Evolutionary conservation across 1,140 invertebrate species (phyloP).

Genomic region (Drosophila virilis): DNA sequence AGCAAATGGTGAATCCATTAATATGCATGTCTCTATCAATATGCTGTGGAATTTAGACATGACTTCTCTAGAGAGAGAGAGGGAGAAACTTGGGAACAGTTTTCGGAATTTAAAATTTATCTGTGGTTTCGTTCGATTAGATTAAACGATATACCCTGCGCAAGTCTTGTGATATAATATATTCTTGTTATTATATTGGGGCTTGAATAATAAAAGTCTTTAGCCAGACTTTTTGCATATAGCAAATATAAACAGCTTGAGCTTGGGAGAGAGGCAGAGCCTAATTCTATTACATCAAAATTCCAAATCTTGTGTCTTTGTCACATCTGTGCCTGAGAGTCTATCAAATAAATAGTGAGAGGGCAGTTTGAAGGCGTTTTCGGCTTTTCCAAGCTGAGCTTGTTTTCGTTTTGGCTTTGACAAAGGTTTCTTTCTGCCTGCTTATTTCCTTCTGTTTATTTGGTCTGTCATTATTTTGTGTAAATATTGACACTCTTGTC

Average conservation of each 20-base stretch:
- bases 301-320: neutral
- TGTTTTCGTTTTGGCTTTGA: neutral
- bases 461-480: conserved; percentile 76
- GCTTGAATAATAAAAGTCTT: too few species aligned
- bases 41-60: conserved; percentile 29
- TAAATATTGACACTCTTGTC: conserved; percentile 81
- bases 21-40: conserved; percentile 65
- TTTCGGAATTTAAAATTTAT: too few species aligned
- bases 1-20: conserved; percentile 51
- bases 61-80: neutral
- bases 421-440: conserved; percentile 32
- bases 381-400: too few species aligned
- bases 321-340: neutral
- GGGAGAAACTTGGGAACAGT: neutral
- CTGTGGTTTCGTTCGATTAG: too few species aligned
- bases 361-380: too few species aligned
- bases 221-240: too few species aligned
- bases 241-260: too few species aligned
- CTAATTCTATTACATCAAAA: too few species aligned
- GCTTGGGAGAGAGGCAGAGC: too few species aligned
- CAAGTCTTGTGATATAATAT: too few species aligned
- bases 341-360: neutral
- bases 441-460: conserved; percentile 59
- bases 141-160: too few species aligned
- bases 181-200: too few species aligned